phyloP scores from a whole-genome alignment of 2,797 vertebrate species.

The Hoplostethus atlanticus region DNA sequence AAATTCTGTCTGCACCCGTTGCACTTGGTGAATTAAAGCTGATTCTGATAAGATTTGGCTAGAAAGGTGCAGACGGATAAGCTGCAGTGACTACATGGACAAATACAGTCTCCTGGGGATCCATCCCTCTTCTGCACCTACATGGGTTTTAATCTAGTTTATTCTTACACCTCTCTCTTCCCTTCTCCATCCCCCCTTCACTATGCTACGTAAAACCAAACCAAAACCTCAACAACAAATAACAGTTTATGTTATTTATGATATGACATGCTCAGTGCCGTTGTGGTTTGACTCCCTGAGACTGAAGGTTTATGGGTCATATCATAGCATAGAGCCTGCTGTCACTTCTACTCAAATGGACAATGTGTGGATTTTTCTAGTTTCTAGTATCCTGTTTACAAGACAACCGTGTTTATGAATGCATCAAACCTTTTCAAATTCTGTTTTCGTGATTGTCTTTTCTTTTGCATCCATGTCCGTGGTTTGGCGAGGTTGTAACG shows the following conservation, averaged over 20 bases:
- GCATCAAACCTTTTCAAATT: background rate
- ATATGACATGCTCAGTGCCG: background rate
- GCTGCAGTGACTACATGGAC: slow-evolving; percentile 16
- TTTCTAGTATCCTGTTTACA: background rate
- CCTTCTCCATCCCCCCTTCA: background rate
- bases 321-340: background rate
- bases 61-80: slow-evolving; percentile 34
- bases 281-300: background rate
- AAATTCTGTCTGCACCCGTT: slow-evolving; percentile 8
- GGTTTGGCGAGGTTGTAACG: slow-evolving; percentile 21
- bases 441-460: background rate
- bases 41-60: background rate
- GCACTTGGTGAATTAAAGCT: slow-evolving; percentile 25
- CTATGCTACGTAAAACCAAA: slow-evolving; percentile 4
- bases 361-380: slow-evolving; percentile 2
- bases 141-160: slow-evolving; percentile 14
- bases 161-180: slow-evolving; percentile 7
- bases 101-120: slow-evolving; percentile 57
- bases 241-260: background rate
- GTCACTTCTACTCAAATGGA: background rate
- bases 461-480: slow-evolving; percentile 15
- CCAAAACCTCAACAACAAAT: background rate
- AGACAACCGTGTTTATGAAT: background rate
- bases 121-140: slow-evolving; percentile 6
- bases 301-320: background rate